A percentile compares a stretch with the other conserved stretches of the same genome.
Conservation (phyloP, 2,797 vertebrate genomes). For the Nannoperca obscura region DNA sequence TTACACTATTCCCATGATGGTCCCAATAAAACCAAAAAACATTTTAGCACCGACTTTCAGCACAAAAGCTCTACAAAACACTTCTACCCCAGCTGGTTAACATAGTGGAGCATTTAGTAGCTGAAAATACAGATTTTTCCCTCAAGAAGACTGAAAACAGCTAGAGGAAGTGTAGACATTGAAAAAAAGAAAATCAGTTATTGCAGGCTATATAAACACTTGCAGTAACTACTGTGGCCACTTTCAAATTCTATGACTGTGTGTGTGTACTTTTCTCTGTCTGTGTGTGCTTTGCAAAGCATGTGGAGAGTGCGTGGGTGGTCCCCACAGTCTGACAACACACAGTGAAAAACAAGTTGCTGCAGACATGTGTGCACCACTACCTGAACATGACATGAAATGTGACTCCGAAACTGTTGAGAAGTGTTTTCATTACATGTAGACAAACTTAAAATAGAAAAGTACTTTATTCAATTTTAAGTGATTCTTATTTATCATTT, state of each 20-base stretch:
- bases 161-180: no score
- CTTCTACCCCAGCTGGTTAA: no score
- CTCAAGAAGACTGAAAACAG: neutral
- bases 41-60: no score
- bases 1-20: no score
- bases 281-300: conserved; percentile 24
- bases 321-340: conserved; percentile 8
- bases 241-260: neutral
- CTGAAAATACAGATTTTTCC: neutral
- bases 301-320: conserved; percentile 31
- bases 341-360: conserved; percentile 32
- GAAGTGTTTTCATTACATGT: neutral
- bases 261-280: neutral
- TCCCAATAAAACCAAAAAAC: no score
- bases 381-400: conserved; percentile 23
- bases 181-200: no score
- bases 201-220: neutral
- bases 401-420: no score
- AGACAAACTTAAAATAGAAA: neutral
- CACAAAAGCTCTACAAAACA: no score
- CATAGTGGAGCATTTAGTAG: neutral
- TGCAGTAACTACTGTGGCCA: neutral
- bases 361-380: conserved; percentile 23
- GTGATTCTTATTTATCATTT: neutral
- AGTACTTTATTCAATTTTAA: neutral